A percentile compares a stretch with the other conserved stretches of the same genome.
phyloP scores from a whole-genome alignment of 2,797 vertebrate species.

The Spheniscus humboldti region DNA sequence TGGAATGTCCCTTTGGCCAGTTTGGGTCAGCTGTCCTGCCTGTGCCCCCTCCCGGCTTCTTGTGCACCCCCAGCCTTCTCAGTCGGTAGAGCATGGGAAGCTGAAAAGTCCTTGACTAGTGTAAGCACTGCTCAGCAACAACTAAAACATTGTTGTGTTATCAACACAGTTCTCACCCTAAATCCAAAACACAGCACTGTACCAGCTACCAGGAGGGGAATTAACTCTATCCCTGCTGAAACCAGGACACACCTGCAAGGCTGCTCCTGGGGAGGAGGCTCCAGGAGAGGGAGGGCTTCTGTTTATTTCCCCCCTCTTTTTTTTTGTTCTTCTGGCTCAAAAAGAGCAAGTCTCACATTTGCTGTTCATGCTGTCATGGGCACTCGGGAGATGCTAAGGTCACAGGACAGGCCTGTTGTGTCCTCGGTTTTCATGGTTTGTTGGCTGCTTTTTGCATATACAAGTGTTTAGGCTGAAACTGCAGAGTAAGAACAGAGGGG shows the following conservation, averaged over 20 bases:
- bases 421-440: background rate
- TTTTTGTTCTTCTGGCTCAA: background rate
- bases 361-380: accelerated
- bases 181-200: too few species aligned
- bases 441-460: background rate
- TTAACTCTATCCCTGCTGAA: too few species aligned
- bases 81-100: too few species aligned
- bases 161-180: too few species aligned
- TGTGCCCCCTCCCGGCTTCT: too few species aligned
- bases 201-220: too few species aligned
- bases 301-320: background rate
- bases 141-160: too few species aligned
- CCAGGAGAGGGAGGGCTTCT: accelerated
- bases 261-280: background rate
- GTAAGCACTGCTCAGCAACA: too few species aligned
- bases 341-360: background rate
- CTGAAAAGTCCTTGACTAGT: too few species aligned
- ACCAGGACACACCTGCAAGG: background rate
- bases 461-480: background rate
- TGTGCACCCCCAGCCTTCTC: too few species aligned
- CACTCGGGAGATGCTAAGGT: background rate
- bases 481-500: accelerated
- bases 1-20: too few species aligned
- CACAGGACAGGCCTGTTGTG: background rate
- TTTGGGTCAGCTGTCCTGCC: too few species aligned